phyloP scores from a whole-genome alignment of 2,888 invertebrate genomes.

The Matsumyia berberina region DNA sequence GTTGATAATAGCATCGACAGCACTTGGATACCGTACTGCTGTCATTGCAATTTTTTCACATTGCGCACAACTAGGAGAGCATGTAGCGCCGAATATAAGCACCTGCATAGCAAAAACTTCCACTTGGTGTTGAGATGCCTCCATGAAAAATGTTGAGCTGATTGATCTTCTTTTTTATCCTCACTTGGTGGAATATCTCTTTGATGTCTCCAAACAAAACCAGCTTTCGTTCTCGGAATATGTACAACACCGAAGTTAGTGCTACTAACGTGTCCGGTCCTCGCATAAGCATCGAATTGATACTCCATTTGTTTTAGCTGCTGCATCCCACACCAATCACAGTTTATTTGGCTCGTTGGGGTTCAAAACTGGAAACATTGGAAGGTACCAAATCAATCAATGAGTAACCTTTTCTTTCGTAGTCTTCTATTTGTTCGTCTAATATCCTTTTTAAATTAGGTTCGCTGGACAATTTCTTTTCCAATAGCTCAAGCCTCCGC shows the following conservation, averaged over 20 bases:
- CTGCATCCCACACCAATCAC: slow-evolving; percentile 80
- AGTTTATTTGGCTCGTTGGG: slow-evolving; percentile 78
- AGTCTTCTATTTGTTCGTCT: slow-evolving; percentile 40
- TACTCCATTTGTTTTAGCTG: slow-evolving; percentile 76
- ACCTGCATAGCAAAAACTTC: slow-evolving; percentile 76
- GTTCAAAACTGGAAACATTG: slow-evolving; percentile 73
- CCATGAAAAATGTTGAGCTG: slow-evolving; percentile 80
- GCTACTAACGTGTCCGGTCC: slow-evolving; percentile 80
- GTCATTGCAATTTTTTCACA: slow-evolving; percentile 72
- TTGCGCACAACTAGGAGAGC: slow-evolving; percentile 74
- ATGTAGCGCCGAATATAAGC: slow-evolving; percentile 77
- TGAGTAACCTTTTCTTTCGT: slow-evolving; percentile 59
- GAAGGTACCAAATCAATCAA: slow-evolving; percentile 77
- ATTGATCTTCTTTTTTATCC: slow-evolving; percentile 61
- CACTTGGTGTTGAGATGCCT: slow-evolving; percentile 46
- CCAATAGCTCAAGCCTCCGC: slow-evolving; percentile 63
- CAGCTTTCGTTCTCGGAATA: slow-evolving; percentile 80
- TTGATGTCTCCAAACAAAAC: too few relatives aligned
- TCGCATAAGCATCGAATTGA: slow-evolving; percentile 78
- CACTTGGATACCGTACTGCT: slow-evolving; percentile 51
- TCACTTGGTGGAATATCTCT: slow-evolving; percentile 78
- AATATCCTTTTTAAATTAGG: slow-evolving; percentile 16
- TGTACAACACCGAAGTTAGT: slow-evolving; percentile 80
- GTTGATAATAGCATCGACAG: slow-evolving; percentile 59
- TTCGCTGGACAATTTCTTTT: slow-evolving; percentile 64